Conservation (phyloP, 2,797 vertebrate species). For the Mormyrus hasselquistii region DNA sequence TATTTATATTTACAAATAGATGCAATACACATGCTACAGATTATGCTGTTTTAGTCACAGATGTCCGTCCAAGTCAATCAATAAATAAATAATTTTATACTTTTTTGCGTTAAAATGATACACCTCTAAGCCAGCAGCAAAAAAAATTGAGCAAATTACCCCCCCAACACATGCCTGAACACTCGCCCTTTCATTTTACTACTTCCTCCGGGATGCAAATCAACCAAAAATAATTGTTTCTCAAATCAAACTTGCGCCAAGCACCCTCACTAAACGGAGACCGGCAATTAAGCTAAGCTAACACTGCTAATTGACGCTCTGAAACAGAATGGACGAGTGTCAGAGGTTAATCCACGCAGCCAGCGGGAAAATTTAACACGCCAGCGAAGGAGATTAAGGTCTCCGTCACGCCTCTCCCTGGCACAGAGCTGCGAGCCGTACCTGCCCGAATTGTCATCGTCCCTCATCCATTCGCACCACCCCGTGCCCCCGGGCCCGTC, state of each 20-base stretch:
- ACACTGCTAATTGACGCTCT: constrained; percentile 27
- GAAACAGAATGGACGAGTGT: constrained; percentile 15
- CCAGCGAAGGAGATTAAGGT: constrained; percentile 14
- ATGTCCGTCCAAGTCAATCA: neutral
- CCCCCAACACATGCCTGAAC: neutral
- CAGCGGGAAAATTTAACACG: neutral
- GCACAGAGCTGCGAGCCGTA: neutral
- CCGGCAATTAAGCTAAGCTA: constrained; percentile 35
- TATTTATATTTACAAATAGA: neutral
- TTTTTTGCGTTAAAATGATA: neutral
- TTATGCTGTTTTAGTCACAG: neutral
- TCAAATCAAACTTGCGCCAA: neutral
- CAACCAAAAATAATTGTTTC: constrained; percentile 10
- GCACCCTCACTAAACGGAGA: neutral
- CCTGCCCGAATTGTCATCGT: neutral
- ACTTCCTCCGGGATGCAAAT: neutral
- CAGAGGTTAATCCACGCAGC: constrained; percentile 11
- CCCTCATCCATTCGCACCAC: constrained; percentile 57
- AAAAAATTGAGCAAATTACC: neutral
- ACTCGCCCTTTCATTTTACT: neutral
- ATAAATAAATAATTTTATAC: neutral
- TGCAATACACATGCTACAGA: neutral
- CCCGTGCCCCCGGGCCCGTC: constrained; percentile 71
- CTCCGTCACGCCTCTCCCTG: neutral
- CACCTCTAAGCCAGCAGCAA: neutral